These are phyloP conservation scores for Spondyliosoma cantharus DNA, from an alignment of 2,797 vertebrate species.

Conservation along the genomic window DNA sequence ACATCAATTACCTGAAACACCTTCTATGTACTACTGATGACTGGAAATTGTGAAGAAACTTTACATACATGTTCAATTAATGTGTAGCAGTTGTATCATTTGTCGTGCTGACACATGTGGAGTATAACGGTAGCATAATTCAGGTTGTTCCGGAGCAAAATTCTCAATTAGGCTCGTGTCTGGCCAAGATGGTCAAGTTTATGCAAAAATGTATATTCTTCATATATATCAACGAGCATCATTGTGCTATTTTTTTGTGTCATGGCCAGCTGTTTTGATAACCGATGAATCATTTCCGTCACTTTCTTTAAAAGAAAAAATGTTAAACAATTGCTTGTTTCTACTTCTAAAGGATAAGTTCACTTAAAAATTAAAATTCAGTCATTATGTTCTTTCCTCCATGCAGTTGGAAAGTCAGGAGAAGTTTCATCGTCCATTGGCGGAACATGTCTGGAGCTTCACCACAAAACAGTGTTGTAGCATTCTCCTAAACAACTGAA, in stretches of 20 bases:
- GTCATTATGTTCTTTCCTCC: too few species aligned
- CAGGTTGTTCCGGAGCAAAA: background rate
- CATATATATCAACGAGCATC: constrained; percentile 14
- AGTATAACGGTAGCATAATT: constrained; percentile 1
- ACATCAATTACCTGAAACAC: constrained; percentile 17
- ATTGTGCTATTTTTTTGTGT: constrained; percentile 9
- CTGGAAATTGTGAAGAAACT: constrained; percentile 49
- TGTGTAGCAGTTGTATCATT: constrained; percentile 51
- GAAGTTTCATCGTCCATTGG: too few species aligned
- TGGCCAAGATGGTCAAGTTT: background rate
- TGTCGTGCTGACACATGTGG: constrained; percentile 3
- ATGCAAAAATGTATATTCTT: background rate
- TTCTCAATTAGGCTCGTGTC: background rate
- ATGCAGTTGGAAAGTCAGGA: too few species aligned
- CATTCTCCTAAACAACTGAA: too few species aligned
- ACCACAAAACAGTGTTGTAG: too few species aligned
- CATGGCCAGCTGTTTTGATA: background rate
- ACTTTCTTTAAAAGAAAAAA: too few species aligned
- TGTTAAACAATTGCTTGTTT: too few species aligned
- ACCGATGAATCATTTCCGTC: too few species aligned
- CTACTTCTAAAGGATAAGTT: too few species aligned
- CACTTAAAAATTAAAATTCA: too few species aligned
- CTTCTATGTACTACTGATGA: constrained; percentile 68
- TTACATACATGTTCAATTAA: constrained; percentile 42
- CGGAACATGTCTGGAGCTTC: too few species aligned